Percentiles rank a stretch among this genome's conserved stretches.
These are phyloP conservation scores for Drosophila fuyamai DNA, from an alignment of 1,140 invertebrate species.

Conservation along the genomic window DNA sequence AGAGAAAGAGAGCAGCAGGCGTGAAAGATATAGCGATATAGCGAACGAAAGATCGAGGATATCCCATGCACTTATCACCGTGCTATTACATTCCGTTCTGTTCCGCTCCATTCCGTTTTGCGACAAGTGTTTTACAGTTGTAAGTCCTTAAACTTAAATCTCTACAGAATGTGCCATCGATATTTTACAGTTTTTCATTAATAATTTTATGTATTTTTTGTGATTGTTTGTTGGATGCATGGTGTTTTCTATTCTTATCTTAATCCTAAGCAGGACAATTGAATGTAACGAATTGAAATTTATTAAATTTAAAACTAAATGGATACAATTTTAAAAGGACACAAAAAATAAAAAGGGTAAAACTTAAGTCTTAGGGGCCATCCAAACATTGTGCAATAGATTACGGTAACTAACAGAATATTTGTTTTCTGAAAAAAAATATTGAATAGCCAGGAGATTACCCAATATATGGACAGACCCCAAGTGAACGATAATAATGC, in stretches of 20 bases:
- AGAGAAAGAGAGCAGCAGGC: conserved; percentile 8
- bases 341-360: conserved; percentile 13
- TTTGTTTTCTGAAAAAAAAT: background rate
- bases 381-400: background rate
- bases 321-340: conserved; percentile 30
- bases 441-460: background rate
- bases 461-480: background rate
- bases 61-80: conserved; percentile 26
- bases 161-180: conserved; percentile 41
- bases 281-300: conserved; percentile 17
- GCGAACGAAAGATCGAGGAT: conserved; percentile 15
- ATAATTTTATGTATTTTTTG: conserved; percentile 26
- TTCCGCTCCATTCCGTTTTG: conserved; percentile 1
- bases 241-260: conserved; percentile 2
- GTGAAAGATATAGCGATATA: background rate
- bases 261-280: conserved; percentile 33
- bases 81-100: conserved; percentile 12
- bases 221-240: conserved; percentile 22
- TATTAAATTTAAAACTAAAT: conserved; percentile 6
- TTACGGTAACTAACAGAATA: background rate
- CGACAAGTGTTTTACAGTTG: conserved; percentile 20
- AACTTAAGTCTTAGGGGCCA: background rate
- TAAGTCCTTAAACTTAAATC: conserved; percentile 35
- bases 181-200: conserved; percentile 24
- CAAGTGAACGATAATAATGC: conserved; percentile 5